Conservation (phyloP, 1,140 invertebrate genomes). For the Drosophila pallidifrons region DNA sequence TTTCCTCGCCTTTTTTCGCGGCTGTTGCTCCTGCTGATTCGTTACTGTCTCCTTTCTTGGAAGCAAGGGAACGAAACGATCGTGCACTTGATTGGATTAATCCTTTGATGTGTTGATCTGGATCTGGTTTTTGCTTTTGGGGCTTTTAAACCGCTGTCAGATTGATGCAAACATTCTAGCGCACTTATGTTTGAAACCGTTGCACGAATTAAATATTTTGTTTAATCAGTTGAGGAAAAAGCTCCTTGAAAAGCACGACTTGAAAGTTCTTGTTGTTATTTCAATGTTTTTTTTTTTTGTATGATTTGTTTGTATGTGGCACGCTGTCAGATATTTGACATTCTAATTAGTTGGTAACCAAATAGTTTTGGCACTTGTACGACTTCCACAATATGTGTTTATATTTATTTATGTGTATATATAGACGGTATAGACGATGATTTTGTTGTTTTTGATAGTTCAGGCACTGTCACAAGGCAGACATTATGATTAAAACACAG, state of each 20-base stretch:
- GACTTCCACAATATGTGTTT: slow-evolving; percentile 35
- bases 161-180: slow-evolving; percentile 64
- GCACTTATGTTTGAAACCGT: slow-evolving; percentile 20
- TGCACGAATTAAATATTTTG: slow-evolving; percentile 11
- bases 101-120: background rate
- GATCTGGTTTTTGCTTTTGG: slow-evolving; percentile 25
- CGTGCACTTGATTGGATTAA: background rate
- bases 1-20: background rate
- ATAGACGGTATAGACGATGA: background rate
- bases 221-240: slow-evolving; percentile 39
- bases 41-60: background rate
- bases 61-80: background rate
- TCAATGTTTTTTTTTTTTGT: slow-evolving; percentile 10
- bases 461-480: slow-evolving; percentile 63
- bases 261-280: slow-evolving; percentile 1
- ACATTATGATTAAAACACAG: slow-evolving; percentile 43
- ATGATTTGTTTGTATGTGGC: slow-evolving; percentile 28
- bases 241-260: slow-evolving; percentile 8
- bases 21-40: background rate
- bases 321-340: slow-evolving; percentile 76
- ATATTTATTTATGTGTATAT: slow-evolving; percentile 6
- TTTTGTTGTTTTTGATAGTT: slow-evolving; percentile 3
- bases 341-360: slow-evolving; percentile 56
- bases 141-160: slow-evolving; percentile 69
- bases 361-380: slow-evolving; percentile 54